Evolutionary conservation across 2,797 vertebrate species (phyloP).

Genomic region (Xyrichtys novacula): DNA sequence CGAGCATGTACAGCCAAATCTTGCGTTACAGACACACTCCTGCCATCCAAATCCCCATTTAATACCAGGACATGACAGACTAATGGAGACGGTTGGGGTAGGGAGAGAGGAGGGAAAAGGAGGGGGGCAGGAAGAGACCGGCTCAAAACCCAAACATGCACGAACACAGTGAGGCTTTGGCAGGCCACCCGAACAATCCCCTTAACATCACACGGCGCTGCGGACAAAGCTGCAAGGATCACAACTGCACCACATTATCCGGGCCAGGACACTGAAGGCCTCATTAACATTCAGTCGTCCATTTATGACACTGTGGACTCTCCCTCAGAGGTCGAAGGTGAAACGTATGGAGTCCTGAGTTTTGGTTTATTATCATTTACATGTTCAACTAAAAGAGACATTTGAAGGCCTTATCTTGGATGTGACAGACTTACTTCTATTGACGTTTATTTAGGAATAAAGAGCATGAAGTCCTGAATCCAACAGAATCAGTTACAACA

Average conservation of each 20-base stretch:
- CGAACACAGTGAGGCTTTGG: slow-evolving; percentile 31
- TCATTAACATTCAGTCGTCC: background rate
- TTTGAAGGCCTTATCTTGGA: too few relatives aligned
- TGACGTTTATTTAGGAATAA: too few relatives aligned
- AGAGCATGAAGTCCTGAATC: too few relatives aligned
- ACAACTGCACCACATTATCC: slow-evolving; percentile 12
- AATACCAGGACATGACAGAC: slow-evolving; percentile 59
- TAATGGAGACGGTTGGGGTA: slow-evolving; percentile 37
- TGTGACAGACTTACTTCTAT: too few relatives aligned
- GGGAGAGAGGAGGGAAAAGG: background rate
- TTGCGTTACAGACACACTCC: slow-evolving; percentile 51
- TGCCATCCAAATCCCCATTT: slow-evolving; percentile 63
- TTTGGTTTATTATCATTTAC: too few relatives aligned
- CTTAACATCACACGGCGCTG: slow-evolving; percentile 23
- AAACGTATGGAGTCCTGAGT: too few relatives aligned
- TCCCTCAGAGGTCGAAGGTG: background rate
- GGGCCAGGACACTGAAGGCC: background rate
- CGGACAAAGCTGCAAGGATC: slow-evolving; percentile 19
- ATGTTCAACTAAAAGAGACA: too few relatives aligned
- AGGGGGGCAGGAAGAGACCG: background rate
- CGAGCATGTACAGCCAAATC: slow-evolving; percentile 54
- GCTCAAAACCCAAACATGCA: slow-evolving; percentile 1
- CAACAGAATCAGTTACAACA: too few relatives aligned
- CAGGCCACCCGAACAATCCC: slow-evolving; percentile 43
- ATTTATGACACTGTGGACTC: background rate